Evolutionary conservation across 2,888 invertebrate species (phyloP).

Genomic region (Fragum fragum): DNA sequence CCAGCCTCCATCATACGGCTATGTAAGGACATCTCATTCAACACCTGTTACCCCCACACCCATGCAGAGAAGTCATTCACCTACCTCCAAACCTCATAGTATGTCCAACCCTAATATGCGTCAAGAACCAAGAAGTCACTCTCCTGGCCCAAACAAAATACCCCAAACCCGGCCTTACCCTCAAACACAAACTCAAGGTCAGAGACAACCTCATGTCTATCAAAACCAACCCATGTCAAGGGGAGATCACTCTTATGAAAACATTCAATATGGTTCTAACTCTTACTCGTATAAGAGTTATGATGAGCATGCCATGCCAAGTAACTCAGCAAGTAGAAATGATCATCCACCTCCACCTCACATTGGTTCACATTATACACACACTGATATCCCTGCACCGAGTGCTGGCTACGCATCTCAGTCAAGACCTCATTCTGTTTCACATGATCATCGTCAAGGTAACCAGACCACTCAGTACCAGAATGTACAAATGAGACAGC

Average conservation of each 20-base stretch:
- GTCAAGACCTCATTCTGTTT: constrained; percentile 36
- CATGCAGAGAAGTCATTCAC: constrained; percentile 43
- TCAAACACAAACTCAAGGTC: constrained; percentile 25
- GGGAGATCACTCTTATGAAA: constrained; percentile 57
- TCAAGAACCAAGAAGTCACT: constrained; percentile 44
- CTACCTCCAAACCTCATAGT: constrained; percentile 2
- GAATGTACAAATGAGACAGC: constrained; percentile 37
- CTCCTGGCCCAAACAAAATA: constrained; percentile 47
- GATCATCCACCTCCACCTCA: constrained; percentile 36
- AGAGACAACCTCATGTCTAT: constrained; percentile 30
- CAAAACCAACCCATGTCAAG: constrained; percentile 49
- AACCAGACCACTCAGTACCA: constrained; percentile 45
- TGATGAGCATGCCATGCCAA: neutral
- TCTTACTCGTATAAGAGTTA: constrained; percentile 29
- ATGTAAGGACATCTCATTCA: constrained; percentile 44
- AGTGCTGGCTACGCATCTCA: constrained; percentile 28
- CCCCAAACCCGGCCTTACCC: neutral
- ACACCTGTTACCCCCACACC: constrained; percentile 57
- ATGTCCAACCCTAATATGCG: constrained; percentile 23
- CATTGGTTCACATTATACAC: constrained; percentile 20
- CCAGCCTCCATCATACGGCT: constrained; percentile 44
- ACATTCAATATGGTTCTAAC: constrained; percentile 42
- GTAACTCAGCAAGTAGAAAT: neutral
- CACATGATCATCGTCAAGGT: constrained; percentile 33
- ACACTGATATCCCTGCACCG: constrained; percentile 18